Base-by-base conservation (phyloP, 1,140 invertebrate genomes). In the Bradynema listronoti region DNA sequence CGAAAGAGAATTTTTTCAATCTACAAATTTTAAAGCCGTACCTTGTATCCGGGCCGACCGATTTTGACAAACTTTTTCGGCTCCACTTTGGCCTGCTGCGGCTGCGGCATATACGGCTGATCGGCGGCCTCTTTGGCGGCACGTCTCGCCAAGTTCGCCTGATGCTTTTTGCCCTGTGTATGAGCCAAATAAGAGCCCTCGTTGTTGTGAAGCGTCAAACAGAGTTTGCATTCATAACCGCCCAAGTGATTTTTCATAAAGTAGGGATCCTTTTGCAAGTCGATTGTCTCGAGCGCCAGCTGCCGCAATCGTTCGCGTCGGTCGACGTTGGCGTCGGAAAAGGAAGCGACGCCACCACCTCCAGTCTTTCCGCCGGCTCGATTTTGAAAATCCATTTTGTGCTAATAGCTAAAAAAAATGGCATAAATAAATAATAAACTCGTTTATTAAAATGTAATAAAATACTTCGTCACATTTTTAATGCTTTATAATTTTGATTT, bases 151-250 rank as follows among this genome's bases (percentile, higher is more conserved):
- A 99, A 84, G 82, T 99, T 99, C 0, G 91, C 89, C 80, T 99
- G 95, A 88, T 99, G 95, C 73, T 99, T 99, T 78, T 99, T 99
- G n/a, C 95, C 95, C 81, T 99, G 95, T 0, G 95, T 99, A 74
- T 99, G 95, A 11, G 95, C 94, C 69, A 99, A 83, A 78, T 99
- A 99, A 78, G 91, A 96, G 1, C 94, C 95, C 81, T 99, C 95
- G 82, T 99, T 99, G 74, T 98, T 99, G 78, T 99, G 95, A 11
- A 99, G 82, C 1, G 95, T 99, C 16, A 99, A 80, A 84, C 95
- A 99, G 0, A 99, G 80, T 83, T 99, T 99, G 80, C 95, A 99
- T 81, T 99, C 95, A 82, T 98, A 99, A 1, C 94, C 95, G 83
- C 86, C 90, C 46, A 95, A 83, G 83, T 96, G 91, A 84, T 96